Percentiles rank a stretch among this genome's conserved stretches.
Evolutionary conservation across 1,140 invertebrate species (phyloP).

Genomic region (Leptonema lineaticorne): DNA sequence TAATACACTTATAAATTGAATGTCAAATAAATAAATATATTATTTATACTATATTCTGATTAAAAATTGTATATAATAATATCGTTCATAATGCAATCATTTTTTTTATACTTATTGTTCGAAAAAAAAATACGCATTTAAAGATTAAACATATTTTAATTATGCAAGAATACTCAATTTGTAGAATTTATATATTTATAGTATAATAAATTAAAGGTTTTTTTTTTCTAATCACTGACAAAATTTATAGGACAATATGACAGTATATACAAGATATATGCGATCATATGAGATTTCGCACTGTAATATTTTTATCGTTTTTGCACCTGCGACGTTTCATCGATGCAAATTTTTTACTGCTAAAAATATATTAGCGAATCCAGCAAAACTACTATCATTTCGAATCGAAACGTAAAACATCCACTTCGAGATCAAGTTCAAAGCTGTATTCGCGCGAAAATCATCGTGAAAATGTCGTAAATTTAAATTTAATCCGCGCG

Average conservation of each 20-base stretch:
- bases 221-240: background rate
- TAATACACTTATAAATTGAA: too few relatives aligned
- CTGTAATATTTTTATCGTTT: background rate
- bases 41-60: too few relatives aligned
- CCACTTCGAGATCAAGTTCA: constrained; percentile 7
- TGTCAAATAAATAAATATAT: too few relatives aligned
- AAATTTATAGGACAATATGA: background rate
- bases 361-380: background rate
- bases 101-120: too few relatives aligned
- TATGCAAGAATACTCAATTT: too few relatives aligned
- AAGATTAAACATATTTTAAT: too few relatives aligned
- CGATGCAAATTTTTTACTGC: background rate
- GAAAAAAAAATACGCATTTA: too few relatives aligned
- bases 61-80: too few relatives aligned
- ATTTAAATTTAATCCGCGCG: background rate
- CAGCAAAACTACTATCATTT: constrained; percentile 1
- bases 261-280: background rate
- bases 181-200: too few relatives aligned
- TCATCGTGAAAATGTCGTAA: background rate
- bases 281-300: too few relatives aligned
- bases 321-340: background rate
- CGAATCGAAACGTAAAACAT: background rate
- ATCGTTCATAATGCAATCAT: too few relatives aligned
- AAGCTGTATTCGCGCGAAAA: background rate
- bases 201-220: background rate